These are phyloP conservation scores for Lates japonicus DNA, from an alignment of 2,797 vertebrate genomes.

Conservation along the genomic window DNA sequence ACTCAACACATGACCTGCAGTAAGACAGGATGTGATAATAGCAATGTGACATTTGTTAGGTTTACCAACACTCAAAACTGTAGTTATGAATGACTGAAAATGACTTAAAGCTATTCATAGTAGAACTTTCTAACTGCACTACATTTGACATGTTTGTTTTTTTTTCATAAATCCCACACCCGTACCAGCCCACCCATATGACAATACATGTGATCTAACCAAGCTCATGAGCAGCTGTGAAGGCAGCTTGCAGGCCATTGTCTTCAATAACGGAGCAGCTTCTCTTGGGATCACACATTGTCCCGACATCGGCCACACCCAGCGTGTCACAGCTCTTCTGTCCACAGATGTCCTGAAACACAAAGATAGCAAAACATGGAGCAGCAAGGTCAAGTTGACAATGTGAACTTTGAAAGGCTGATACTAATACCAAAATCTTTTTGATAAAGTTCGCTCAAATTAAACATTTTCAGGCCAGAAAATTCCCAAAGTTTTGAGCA, in stretches of 20 bases:
- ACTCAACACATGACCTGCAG: slow-evolving; percentile 94
- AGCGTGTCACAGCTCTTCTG: slow-evolving; percentile 94
- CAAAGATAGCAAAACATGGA: slow-evolving; percentile 27
- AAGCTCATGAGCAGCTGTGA: slow-evolving; percentile 96
- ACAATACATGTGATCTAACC: slow-evolving; percentile 83
- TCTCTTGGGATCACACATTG: slow-evolving; percentile 95
- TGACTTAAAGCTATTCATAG: background rate
- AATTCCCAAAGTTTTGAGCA: no score
- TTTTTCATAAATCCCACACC: background rate
- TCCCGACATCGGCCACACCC: slow-evolving; percentile 94
- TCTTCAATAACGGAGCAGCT: slow-evolving; percentile 98
- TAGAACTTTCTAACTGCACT: background rate
- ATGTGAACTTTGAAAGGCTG: background rate
- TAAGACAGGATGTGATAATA: background rate
- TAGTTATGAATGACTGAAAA: background rate
- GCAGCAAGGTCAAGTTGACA: background rate
- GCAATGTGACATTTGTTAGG: background rate
- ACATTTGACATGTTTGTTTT: background rate
- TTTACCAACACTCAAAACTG: background rate
- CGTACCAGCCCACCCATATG: background rate
- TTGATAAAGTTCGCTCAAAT: background rate
- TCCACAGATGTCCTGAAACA: slow-evolving; percentile 93
- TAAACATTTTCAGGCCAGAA: background rate
- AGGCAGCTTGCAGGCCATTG: slow-evolving; percentile 94
- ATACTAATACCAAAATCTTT: background rate